Evolutionary conservation across 2,888 invertebrate species (phyloP), one percentile per base, ranked within the genome.

Genomic region (Lasioglossum lativentre): DNA sequence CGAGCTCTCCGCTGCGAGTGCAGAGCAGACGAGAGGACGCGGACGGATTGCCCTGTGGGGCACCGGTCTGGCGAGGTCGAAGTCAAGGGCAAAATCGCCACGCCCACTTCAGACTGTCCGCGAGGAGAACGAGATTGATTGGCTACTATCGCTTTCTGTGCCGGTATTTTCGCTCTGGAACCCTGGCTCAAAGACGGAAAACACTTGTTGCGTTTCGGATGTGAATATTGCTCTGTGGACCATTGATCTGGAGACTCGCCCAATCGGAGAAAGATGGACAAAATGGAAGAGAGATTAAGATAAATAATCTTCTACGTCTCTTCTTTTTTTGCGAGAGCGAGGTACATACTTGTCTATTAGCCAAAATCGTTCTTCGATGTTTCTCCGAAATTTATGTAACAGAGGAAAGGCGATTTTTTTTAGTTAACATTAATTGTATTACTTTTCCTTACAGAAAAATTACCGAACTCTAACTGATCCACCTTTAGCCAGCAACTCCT

Each of bases 141-240:
- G 30, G 63, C 19, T 63, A 30, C 63, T 63, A 30, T 63, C 27
- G 63, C 30, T 63, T 63, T 30, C 63, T 19, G 14, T 8, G 63
- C 19, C 19, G 30, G 30, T 30, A n/a, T 63, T 63, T 63, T 16
- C 63, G 8, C 30, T n/a, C n/a, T 30, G 1, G 8, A 30, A 30
- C 16, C 2, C 63, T n/a, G 63, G 16, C 4, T 12, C 4, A n/a
- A 56, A n/a, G 56, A 16, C 2, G 19, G 19, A 63, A 19, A 63
- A 19, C 63, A 63, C 63, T 63, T 63, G 63, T 63, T 63, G 63
- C 63, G 8, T 63, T 19, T 30, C 63, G 63, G 63, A 63, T 63
- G 30, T n/a, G 30, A 6, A 63, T 6, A 63, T 30, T 30, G 30
- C 63, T 16, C 30, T 30, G 30, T 63, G 6, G 16, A 6, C 5